phyloP scores from a whole-genome alignment of 2,797 vertebrate genomes.

The Neosalanx taihuensis region DNA sequence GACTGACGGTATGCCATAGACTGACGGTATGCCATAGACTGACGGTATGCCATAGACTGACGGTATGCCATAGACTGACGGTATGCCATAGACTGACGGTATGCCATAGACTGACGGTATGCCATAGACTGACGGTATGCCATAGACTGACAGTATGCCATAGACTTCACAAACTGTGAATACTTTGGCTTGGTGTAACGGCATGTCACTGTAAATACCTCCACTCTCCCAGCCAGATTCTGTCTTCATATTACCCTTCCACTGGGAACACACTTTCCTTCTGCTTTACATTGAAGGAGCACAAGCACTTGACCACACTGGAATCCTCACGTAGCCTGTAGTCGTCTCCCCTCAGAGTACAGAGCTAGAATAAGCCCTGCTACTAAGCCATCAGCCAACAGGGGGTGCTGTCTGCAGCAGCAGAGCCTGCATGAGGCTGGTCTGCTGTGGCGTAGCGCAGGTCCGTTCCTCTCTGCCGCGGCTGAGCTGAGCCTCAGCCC shows the following conservation, averaged over 20 bases:
- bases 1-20: too few relatives aligned
- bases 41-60: constrained; percentile 25
- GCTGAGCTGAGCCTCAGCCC: constrained; percentile 66
- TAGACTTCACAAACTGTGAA: neutral
- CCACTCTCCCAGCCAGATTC: too few relatives aligned
- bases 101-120: constrained; percentile 22
- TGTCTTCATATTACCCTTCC: too few relatives aligned
- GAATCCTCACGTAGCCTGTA: constrained; percentile 20
- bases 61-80: constrained; percentile 23
- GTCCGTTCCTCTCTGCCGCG: constrained; percentile 58
- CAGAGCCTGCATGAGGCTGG: constrained; percentile 53
- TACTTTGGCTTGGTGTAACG: constrained; percentile 26
- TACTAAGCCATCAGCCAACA: constrained; percentile 59
- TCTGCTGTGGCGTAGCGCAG: constrained; percentile 54
- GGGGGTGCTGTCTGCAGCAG: constrained; percentile 66
- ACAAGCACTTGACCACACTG: neutral
- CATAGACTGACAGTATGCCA: constrained; percentile 24
- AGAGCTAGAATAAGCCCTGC: constrained; percentile 40
- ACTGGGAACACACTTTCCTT: too few relatives aligned
- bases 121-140: constrained; percentile 26
- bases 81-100: constrained; percentile 22
- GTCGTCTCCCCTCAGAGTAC: constrained; percentile 7
- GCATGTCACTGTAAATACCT: neutral
- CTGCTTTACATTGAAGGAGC: too few relatives aligned
- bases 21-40: constrained; percentile 24